Evolutionary conservation across 2,797 vertebrate species (phyloP), one percentile per base, ranked within the genome.

Genomic region (Scolopax bukidnonensis): DNA sequence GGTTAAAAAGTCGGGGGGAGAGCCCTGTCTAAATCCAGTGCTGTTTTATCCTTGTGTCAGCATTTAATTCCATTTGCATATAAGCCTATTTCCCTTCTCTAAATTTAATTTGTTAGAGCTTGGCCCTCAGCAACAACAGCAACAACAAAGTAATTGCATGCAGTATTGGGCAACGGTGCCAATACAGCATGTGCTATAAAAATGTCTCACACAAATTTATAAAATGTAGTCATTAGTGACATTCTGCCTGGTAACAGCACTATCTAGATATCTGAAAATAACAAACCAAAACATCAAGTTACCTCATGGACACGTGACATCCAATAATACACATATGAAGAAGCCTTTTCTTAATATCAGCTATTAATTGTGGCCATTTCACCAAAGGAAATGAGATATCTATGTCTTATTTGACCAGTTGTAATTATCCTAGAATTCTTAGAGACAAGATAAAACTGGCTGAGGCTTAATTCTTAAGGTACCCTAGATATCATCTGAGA

Each of bases 11-110:
- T 97, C 20, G 1, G 75, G 84, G 89, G 67, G 81, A 89, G 80
- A 95, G 93, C 89, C n/a, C 78, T 89, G 47, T 77, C 94, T 97
- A 97, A 96, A 98, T 96, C 95, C 97, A 97, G 90, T 82, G 67
- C 93, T 94, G 77, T 97, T 97, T 97, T 97, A 97, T 98, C 97
- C 97, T 97, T 96, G 94, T 97, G 85, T 96, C 97, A 96, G 96
- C 92, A 91, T 96, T 97, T 98, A 97, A 98, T 97, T 97, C 97
- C 90, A 97, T 98, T 98, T 98, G 95, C 97, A 98, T 98, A 97
- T 97, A 97, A 97, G 95, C 86, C 92, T 97, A 95, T 97, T 98
- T 97, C 88, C 92, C 85, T 96, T 97, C 92, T 90, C 90, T 94
- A 97, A 97, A 98, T 97, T 96, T 96, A 98, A 98, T 98, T 98